These are phyloP conservation scores for Drosophila lowei DNA, from an alignment of 1,140 invertebrate species.

Conservation along the genomic window DNA sequence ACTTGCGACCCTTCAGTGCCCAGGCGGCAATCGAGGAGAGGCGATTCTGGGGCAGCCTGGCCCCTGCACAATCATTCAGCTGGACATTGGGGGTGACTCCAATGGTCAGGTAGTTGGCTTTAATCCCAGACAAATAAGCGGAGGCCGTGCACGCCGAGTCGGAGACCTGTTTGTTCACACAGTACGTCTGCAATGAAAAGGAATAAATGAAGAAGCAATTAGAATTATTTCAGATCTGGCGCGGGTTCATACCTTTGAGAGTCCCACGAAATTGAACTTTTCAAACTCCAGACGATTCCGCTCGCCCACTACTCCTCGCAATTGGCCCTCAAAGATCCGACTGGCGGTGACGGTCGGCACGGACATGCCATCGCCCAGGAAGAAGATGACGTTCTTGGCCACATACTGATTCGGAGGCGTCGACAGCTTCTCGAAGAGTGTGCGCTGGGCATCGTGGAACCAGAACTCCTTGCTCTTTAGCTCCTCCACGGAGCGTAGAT, in stretches of 20 bases:
- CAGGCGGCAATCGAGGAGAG: slow-evolving; percentile 90
- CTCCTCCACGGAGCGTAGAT: slow-evolving; percentile 38
- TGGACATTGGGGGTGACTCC: slow-evolving; percentile 87
- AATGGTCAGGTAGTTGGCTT: slow-evolving; percentile 87
- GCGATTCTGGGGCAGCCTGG: slow-evolving; percentile 84
- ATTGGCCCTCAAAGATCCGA: slow-evolving; percentile 88
- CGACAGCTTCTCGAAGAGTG: slow-evolving; percentile 58
- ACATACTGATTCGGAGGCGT: slow-evolving; percentile 67
- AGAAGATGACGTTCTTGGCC: slow-evolving; percentile 90
- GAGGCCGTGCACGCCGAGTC: slow-evolving; percentile 90
- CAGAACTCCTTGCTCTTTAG: slow-evolving; percentile 68
- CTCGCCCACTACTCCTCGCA: slow-evolving; percentile 86
- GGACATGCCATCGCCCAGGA: slow-evolving; percentile 92
- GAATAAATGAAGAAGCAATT: not conserved
- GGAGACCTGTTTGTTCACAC: slow-evolving; percentile 90
- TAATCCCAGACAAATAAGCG: slow-evolving; percentile 89
- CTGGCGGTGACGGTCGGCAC: slow-evolving; percentile 88
- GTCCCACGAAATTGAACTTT: slow-evolving; percentile 88
- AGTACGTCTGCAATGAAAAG: slow-evolving; percentile 84
- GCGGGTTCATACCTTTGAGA: slow-evolving; percentile 87
- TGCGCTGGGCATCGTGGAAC: slow-evolving; percentile 66
- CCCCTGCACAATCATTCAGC: slow-evolving; percentile 86
- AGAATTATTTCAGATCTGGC: not conserved
- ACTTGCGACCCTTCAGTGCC: slow-evolving; percentile 89
- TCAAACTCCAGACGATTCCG: slow-evolving; percentile 89